phyloP scores from a whole-genome alignment of 2,888 invertebrate genomes.

The Drosophila anomalata region DNA sequence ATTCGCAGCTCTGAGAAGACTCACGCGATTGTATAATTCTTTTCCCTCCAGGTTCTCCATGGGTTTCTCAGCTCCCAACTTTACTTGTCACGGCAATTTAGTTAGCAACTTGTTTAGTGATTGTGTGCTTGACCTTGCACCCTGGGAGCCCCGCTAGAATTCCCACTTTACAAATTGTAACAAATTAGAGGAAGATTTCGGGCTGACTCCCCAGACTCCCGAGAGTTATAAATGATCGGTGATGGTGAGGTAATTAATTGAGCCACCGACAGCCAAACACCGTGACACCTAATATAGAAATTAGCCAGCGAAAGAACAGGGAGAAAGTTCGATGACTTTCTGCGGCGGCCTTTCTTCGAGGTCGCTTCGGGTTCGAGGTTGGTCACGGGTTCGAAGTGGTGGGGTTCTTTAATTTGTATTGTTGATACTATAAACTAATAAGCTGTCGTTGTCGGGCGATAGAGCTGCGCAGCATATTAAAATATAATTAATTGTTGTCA shows the following conservation, averaged over 20 bases:
- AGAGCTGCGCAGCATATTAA: conserved; percentile 65
- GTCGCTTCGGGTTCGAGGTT: conserved; percentile 32
- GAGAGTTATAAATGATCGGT: conserved; percentile 39
- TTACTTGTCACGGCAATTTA: conserved; percentile 36
- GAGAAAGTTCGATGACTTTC: conserved; percentile 79
- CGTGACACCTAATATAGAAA: conserved; percentile 74
- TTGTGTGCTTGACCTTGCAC: conserved; percentile 37
- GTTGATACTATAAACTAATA: conserved; percentile 77
- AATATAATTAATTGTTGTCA: conserved; percentile 78
- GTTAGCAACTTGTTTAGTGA: conserved; percentile 14
- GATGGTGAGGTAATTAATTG: conserved; percentile 43
- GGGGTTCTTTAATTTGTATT: conserved; percentile 60
- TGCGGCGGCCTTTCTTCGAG: conserved; percentile 62
- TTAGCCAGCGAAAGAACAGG: conserved; percentile 57
- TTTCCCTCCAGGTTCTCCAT: conserved; percentile 11
- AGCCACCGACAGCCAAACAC: conserved; percentile 36
- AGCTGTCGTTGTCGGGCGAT: conserved; percentile 49
- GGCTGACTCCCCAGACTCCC: conserved; percentile 9
- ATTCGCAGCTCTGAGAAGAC: conserved; percentile 33
- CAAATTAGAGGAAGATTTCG: conserved; percentile 23
- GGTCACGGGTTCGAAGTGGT: conserved; percentile 3
- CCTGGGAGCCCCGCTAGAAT: conserved; percentile 22
- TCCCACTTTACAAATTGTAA: conserved; percentile 36
- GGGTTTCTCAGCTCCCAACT: conserved; percentile 43
- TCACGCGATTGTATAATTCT: conserved; percentile 41